These are phyloP conservation scores for Spialia ferax DNA, from an alignment of 2,888 invertebrate genomes.

Conservation along the genomic window DNA sequence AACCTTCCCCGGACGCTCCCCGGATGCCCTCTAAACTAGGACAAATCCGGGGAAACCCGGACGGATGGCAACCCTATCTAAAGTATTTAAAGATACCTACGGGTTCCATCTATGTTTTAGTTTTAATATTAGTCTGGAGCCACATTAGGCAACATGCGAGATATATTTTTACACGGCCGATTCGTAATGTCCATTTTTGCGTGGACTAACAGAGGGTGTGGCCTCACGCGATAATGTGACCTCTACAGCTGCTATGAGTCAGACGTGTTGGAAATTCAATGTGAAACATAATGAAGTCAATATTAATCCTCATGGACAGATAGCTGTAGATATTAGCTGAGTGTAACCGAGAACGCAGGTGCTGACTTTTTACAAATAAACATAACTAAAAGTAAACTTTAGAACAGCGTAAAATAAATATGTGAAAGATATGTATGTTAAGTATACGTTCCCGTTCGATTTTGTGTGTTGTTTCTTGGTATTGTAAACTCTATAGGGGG, in stretches of 20 bases:
- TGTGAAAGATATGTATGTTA: too few relatives aligned
- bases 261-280: constrained; percentile 33
- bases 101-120: too few relatives aligned
- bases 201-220: constrained; percentile 15
- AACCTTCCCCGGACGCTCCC: too few relatives aligned
- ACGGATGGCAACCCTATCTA: too few relatives aligned
- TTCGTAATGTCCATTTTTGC: constrained; percentile 15
- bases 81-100: too few relatives aligned
- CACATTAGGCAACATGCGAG: background rate
- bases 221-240: constrained; percentile 32
- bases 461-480: background rate
- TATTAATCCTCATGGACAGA: constrained; percentile 6
- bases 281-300: constrained; percentile 26
- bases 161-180: background rate
- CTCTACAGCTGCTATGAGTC: constrained; percentile 30
- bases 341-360: background rate
- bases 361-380: background rate
- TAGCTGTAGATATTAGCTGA: background rate
- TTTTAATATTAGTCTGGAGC: background rate
- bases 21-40: too few relatives aligned
- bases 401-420: background rate
- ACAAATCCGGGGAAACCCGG: too few relatives aligned
- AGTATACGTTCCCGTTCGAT: background rate
- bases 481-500: background rate
- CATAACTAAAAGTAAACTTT: background rate